phyloP scores from a whole-genome alignment of 2,113 vertebrate species.

The Chinchilla lanigera region DNA sequence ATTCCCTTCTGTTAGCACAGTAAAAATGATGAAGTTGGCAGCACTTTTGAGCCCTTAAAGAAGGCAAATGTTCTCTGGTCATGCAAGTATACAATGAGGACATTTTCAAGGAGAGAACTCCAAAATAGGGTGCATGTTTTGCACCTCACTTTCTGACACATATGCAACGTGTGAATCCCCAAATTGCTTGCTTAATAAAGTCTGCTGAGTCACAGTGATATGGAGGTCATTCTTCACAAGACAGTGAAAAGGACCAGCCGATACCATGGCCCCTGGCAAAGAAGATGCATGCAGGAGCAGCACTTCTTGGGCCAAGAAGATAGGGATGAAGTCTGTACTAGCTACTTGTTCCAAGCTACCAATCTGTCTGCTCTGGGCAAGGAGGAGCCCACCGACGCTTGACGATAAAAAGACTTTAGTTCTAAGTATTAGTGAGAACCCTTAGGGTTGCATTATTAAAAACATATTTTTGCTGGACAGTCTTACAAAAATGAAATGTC shows the following conservation, averaged over 20 bases:
- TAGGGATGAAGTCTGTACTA: neutral
- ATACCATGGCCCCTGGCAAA: rapidly evolving
- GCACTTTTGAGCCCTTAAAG: neutral
- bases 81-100: rapidly evolving
- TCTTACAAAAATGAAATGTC: neutral
- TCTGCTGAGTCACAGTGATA: rapidly evolving
- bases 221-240: neutral
- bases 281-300: rapidly evolving
- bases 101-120: neutral
- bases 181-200: neutral
- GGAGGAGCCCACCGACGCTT: neutral
- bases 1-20: rapidly evolving
- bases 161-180: rapidly evolving
- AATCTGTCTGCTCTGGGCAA: neutral
- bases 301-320: neutral
- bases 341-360: neutral
- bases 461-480: constrained; percentile 52
- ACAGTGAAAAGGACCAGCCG: rapidly evolving
- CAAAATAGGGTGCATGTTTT: rapidly evolving
- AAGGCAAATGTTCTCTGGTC: rapidly evolving
- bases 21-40: rapidly evolving
- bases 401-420: neutral
- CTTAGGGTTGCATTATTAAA: constrained; percentile 12
- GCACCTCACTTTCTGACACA: neutral
- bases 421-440: neutral